These are phyloP conservation scores for Mormoops blainvillei DNA, from an alignment of 2,113 vertebrate species.

Conservation along the genomic window DNA sequence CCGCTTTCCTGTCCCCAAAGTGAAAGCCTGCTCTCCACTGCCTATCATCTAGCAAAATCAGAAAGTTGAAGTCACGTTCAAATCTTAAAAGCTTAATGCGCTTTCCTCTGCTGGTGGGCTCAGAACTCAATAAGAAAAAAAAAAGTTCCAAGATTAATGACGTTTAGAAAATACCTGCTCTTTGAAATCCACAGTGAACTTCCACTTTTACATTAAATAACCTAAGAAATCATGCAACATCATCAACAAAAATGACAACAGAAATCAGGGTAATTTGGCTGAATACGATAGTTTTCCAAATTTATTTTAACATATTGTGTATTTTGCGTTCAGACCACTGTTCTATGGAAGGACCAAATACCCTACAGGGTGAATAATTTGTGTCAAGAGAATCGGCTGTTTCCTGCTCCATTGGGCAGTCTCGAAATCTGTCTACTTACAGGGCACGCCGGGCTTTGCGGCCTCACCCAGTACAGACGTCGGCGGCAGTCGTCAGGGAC, in stretches of 20 bases:
- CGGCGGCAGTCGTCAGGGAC: background rate
- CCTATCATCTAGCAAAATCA: slow-evolving; percentile 6
- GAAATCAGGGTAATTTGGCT: background rate
- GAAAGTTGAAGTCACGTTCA: slow-evolving; percentile 36
- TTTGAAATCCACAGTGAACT: background rate
- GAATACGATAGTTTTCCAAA: background rate
- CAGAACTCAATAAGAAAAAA: slow-evolving; percentile 12
- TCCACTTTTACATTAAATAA: background rate
- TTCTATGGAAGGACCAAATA: background rate
- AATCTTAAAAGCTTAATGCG: slow-evolving; percentile 36
- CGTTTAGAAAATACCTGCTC: background rate
- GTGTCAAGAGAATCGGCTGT: background rate
- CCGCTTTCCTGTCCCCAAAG: background rate
- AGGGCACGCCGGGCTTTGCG: background rate
- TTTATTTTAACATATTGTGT: background rate
- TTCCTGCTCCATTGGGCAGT: background rate
- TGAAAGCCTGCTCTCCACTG: background rate
- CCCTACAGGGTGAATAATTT: background rate
- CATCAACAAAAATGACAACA: background rate
- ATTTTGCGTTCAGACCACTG: background rate
- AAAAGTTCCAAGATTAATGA: background rate
- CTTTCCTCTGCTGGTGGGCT: slow-evolving; percentile 29
- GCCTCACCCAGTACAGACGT: background rate
- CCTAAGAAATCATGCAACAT: background rate
- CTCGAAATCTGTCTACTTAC: background rate